These are phyloP conservation scores for Pachypeltis micranthus DNA, from an alignment of 1,140 invertebrate genomes.

Conservation along the genomic window DNA sequence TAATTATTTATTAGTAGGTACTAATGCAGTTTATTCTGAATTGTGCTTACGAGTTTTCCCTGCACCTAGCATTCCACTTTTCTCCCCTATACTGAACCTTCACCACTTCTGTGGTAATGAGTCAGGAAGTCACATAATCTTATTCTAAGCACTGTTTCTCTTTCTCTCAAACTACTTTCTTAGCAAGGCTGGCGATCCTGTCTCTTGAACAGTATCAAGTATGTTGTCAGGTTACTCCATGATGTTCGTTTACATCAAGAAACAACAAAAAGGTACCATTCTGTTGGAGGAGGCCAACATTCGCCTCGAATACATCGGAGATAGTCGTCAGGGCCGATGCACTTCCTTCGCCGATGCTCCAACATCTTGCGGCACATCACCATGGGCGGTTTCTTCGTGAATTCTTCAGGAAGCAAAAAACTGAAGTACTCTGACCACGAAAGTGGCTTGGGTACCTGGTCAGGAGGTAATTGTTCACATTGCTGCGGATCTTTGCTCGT, in stretches of 20 bases:
- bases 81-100: too few relatives aligned
- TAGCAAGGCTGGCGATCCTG: too few relatives aligned
- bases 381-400: constrained; percentile 3
- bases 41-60: too few relatives aligned
- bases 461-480: background rate
- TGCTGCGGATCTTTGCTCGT: background rate
- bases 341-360: constrained; percentile 4
- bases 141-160: too few relatives aligned
- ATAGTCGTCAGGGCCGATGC: background rate
- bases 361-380: constrained; percentile 10
- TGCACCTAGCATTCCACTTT: too few relatives aligned
- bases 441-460: background rate
- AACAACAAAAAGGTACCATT: background rate
- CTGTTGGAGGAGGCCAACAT: constrained; percentile 1
- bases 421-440: constrained; percentile 11
- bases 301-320: background rate
- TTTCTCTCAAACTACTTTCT: too few relatives aligned
- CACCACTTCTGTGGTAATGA: too few relatives aligned
- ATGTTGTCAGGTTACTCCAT: background rate
- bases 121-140: too few relatives aligned
- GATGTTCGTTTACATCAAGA: background rate
- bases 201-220: too few relatives aligned
- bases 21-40: too few relatives aligned
- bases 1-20: too few relatives aligned
- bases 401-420: background rate